phyloP scores from a whole-genome alignment of 2,113 vertebrate genomes.

The Anhinga rufa region DNA sequence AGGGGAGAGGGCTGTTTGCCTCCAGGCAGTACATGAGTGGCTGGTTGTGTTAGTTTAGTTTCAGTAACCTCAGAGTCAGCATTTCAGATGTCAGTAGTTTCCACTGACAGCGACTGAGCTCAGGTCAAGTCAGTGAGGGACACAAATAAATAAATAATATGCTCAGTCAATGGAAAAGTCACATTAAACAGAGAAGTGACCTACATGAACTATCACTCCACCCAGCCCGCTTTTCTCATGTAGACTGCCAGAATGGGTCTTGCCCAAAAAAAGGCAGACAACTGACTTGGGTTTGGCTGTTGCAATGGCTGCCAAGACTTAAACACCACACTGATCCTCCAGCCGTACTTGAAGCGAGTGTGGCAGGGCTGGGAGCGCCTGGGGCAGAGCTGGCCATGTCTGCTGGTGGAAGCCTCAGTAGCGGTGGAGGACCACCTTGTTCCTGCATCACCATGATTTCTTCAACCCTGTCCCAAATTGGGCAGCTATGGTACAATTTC shows the following conservation, averaged over 20 bases:
- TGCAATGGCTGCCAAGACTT: background rate
- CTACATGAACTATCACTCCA: background rate
- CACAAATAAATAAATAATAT: background rate
- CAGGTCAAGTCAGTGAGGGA: background rate
- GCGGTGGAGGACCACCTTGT: background rate
- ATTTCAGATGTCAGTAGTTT: constrained; percentile 50
- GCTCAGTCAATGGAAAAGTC: background rate
- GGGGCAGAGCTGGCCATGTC: background rate
- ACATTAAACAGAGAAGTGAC: background rate
- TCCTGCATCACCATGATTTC: background rate
- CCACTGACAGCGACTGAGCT: background rate
- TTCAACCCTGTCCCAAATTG: background rate
- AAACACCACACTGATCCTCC: background rate
- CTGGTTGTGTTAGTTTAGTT: background rate
- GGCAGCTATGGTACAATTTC: background rate
- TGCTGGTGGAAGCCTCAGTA: background rate
- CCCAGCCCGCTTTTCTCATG: background rate
- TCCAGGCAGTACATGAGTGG: background rate
- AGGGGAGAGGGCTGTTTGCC: background rate
- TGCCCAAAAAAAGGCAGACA: background rate
- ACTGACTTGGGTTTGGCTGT: background rate
- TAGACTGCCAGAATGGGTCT: background rate
- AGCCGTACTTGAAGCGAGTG: fast-evolving
- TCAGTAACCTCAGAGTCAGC: constrained; percentile 45
- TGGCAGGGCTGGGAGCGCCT: background rate